A percentile compares a stretch with the other conserved stretches of the same genome.
phyloP scores from a whole-genome alignment of 2,888 invertebrate genomes.

The Heterodera filipjevi region DNA sequence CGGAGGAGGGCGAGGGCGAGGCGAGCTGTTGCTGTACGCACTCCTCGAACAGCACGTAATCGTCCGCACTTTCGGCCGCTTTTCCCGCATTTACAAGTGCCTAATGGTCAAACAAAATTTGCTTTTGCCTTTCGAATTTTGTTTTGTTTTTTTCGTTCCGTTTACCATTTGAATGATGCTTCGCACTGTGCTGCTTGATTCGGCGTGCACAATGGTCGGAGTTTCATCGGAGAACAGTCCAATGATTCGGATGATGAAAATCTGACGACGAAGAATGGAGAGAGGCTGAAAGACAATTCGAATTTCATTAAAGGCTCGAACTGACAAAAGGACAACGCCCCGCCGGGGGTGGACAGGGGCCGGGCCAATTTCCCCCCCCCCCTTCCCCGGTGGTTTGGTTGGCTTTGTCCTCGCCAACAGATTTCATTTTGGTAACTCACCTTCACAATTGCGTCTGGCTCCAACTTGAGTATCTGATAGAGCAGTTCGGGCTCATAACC shows the following conservation, averaged over 20 bases:
- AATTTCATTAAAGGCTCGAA: too few relatives aligned
- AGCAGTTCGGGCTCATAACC: conserved; percentile 55
- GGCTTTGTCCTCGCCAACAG: too few relatives aligned
- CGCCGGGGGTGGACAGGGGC: too few relatives aligned
- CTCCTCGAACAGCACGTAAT: conserved; percentile 87
- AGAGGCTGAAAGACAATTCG: conserved; percentile 42
- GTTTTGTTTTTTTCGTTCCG: too few relatives aligned
- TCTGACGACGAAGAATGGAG: conserved; percentile 74
- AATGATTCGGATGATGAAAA: conserved; percentile 87
- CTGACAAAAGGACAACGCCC: too few relatives aligned
- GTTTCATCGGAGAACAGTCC: conserved; percentile 83
- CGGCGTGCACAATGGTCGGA: conserved; percentile 79
- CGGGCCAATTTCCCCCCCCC: too few relatives aligned
- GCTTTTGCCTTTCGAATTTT: not conserved
- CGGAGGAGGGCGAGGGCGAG: conserved; percentile 6
- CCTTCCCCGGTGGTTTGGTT: too few relatives aligned
- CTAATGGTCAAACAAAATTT: conserved; percentile 49
- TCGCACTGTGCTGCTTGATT: conserved; percentile 85
- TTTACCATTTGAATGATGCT: conserved; percentile 73
- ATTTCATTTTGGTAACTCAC: too few relatives aligned
- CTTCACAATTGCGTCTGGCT: conserved; percentile 37
- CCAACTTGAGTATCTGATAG: conserved; percentile 53
- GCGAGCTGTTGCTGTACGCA: conserved; percentile 29
- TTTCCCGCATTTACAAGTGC: conserved; percentile 81
- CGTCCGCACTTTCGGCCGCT: conserved; percentile 76